Evolutionary conservation across 2,797 vertebrate genomes (phyloP).

Genomic region (Ispidina picta): DNA sequence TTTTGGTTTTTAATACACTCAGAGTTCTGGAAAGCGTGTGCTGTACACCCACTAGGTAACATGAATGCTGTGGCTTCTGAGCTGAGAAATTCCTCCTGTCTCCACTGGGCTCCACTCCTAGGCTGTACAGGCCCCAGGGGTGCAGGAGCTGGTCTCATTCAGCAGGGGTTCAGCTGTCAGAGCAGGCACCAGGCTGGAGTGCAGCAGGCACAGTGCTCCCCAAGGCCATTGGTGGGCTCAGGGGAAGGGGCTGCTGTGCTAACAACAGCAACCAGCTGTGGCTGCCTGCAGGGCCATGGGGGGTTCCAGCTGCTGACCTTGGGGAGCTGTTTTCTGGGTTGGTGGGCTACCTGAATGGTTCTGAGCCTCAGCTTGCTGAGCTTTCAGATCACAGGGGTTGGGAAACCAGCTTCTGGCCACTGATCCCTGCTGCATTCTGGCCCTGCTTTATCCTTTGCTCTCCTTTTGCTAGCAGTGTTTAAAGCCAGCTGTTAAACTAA

Average conservation of each 20-base stretch:
- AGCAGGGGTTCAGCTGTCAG: background rate
- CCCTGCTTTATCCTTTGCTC: background rate
- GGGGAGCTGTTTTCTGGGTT: background rate
- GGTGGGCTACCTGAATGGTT: background rate
- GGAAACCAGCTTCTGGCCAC: background rate
- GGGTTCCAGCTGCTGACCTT: background rate
- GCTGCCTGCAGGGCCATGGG: background rate
- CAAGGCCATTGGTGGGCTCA: background rate
- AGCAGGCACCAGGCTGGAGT: background rate
- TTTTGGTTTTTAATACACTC: background rate
- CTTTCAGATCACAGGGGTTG: background rate
- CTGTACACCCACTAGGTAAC: background rate
- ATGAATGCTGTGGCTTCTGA: background rate
- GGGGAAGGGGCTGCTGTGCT: background rate
- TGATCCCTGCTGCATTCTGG: constrained; percentile 5
- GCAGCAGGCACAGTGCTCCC: background rate
- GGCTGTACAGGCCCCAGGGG: background rate
- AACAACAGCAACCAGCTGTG: background rate
- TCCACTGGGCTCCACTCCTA: accelerated
- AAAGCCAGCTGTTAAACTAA: background rate
- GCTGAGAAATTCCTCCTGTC: background rate
- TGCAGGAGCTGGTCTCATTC: background rate
- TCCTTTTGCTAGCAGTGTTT: background rate
- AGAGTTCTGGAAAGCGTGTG: background rate
- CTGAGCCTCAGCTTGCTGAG: background rate